Conservation (phyloP, 2,797 vertebrate genomes). For the Picus viridis region DNA sequence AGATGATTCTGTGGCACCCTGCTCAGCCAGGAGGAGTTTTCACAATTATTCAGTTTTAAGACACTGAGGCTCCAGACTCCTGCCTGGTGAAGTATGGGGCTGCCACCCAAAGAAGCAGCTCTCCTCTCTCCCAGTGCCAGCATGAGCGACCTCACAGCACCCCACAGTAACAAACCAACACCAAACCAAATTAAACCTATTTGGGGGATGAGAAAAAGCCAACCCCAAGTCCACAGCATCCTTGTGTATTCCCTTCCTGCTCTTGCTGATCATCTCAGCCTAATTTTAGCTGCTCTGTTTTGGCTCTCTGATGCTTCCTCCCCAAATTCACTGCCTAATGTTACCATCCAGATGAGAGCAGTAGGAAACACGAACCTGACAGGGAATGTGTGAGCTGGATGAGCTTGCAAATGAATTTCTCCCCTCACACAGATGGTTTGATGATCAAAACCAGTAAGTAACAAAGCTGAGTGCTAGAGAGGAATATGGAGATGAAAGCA, state of each 20-base stretch:
- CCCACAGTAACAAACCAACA: neutral
- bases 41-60: neutral
- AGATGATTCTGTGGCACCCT: neutral
- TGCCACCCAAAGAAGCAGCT: neutral
- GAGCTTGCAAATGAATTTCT: slow-evolving; percentile 30
- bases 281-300: neutral
- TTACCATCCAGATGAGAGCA: neutral
- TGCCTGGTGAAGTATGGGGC: neutral
- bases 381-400: neutral
- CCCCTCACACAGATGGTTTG: slow-evolving; percentile 2
- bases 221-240: neutral
- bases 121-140: neutral
- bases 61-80: neutral
- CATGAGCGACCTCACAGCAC: neutral
- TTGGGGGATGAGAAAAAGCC: neutral
- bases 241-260: neutral
- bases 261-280: neutral
- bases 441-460: neutral
- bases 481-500: neutral
- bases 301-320: neutral
- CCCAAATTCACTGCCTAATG: neutral
- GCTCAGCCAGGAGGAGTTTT: neutral
- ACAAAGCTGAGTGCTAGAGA: neutral
- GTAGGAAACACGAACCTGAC: neutral
- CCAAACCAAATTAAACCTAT: neutral